Base-by-base conservation (phyloP, 2,888 invertebrate species). In the Shargacucullia verbasci region DNA sequence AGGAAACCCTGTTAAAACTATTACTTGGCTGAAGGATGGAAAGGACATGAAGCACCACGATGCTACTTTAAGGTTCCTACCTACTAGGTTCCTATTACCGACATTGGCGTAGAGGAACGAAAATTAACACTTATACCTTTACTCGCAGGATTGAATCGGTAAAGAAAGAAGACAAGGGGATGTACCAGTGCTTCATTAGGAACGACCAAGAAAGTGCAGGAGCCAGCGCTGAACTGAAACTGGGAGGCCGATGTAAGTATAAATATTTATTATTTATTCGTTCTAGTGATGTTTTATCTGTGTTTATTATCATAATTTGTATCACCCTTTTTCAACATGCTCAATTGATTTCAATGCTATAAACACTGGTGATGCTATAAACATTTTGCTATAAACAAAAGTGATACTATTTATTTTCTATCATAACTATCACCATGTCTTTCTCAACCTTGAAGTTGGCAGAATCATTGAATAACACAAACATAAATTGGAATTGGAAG, bases 111-210 rank as follows among this genome's bases (percentile, higher is more conserved):
- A 7, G 2, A 7, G 27, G 29, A 46, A 13, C 8, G 15, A 0
- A 31, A 34, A 40, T 31, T 33, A 10, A 33, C 10, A 9, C 2
- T 20, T 20, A 20, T 20, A 4, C 4, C 2, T 49, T 6, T 12
- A 6, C 5, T 12, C 35, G 14, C 81, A 95, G 97, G 70, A 98
- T 99, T 79, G 97, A 97, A 80, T 96, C 98, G 1, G 98, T 99
- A 0, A 97, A 98, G 88, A 97, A 98, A 81, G 98, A 98, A 89
- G 99, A 99, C 88, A 98, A 98, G 84, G 99, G 99, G 81, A 99
- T 99, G 98, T 99, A 99, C 88, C 99, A 99, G 85, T 99, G 99
- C 86, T 98, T 99, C 83, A 97, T 98, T 47, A 95, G 98, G 54
- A 98, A 98, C 84, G 98, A 98, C 79, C 97, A 98, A 84, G 98